A percentile compares a stretch with the other conserved stretches of the same genome.
These are phyloP conservation scores for Corythucha ciliata DNA, from an alignment of 2,888 invertebrate species.

Conservation along the genomic window DNA sequence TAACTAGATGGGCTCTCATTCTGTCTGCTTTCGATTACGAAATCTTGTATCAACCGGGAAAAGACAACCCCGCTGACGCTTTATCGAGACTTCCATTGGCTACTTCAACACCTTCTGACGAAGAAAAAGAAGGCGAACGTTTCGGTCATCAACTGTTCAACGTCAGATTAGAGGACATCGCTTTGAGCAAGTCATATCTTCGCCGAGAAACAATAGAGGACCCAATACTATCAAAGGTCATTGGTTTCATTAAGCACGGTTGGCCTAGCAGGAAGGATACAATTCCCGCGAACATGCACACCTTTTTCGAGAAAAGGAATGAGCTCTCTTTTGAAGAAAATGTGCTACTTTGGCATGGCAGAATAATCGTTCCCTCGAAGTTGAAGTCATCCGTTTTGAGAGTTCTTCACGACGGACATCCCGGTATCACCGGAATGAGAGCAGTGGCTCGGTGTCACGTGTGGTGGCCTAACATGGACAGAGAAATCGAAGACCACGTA, in stretches of 20 bases:
- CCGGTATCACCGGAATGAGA: conserved; percentile 28
- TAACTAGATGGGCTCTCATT: conserved; percentile 2
- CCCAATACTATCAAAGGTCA: neutral
- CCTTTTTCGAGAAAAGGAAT: conserved; percentile 1
- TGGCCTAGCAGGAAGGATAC: neutral
- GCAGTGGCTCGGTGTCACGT: neutral
- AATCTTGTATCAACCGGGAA: too few relatives aligned
- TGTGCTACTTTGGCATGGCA: conserved; percentile 9
- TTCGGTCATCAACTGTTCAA: neutral
- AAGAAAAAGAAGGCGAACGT: neutral
- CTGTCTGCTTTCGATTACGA: neutral
- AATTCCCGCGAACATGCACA: too few relatives aligned
- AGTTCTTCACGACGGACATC: conserved; percentile 24
- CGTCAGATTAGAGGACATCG: neutral
- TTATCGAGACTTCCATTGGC: conserved; percentile 18
- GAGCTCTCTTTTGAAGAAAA: conserved; percentile 3
- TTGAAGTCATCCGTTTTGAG: conserved; percentile 2
- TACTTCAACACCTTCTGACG: neutral
- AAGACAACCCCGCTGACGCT: conserved; percentile 13
- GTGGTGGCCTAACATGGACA: conserved; percentile 11
- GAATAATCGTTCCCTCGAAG: conserved; percentile 20
- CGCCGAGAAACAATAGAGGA: neutral
- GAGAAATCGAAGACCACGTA: conserved; percentile 6
- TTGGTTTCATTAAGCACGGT: neutral
- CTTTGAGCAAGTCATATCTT: neutral